Base-by-base conservation (phyloP, 2,113 vertebrate genomes). In the Gallinago paraguaiae region DNA sequence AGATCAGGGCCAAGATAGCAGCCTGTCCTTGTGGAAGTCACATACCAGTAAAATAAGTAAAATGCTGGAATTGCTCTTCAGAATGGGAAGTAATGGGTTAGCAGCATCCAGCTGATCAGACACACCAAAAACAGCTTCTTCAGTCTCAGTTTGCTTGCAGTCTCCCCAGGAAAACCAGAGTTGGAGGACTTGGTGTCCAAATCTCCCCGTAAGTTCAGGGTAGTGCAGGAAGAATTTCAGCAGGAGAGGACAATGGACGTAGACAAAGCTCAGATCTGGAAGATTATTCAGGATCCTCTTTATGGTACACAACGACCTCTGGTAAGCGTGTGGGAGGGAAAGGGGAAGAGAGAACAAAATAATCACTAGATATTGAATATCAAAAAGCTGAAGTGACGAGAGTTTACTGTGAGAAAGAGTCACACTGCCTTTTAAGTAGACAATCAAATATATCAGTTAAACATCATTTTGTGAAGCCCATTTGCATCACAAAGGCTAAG, bases 11-110 rank as follows among this genome's bases (percentile, higher is more conserved):
- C 72, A 90, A 35, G 30, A 61, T 10, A 64, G 35, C 25, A 88
- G 45, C 13, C 30, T 6, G 1, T 82, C 46, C 15, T 48, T 64
- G 27, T 74, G 72, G 75, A 90, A 95, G 70, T 69, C 53, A 97
- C 98, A 88, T 98, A 99, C 99, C 98, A 99, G 96, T 93, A 99
- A 98, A 83, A 97, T 98, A 80, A 99, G 94, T 39, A 98, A 93
- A 88, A 98, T 92, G 74, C 98, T 96, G 71, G 98, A 98, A 81
- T 98, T 97, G 86, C 93, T 98, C 85, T 98, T 97, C 85, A 99
- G 95, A 77, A 99, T 96, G 93, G 94, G 89, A 92, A 99, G 95
- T 22, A 99, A 96, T 5, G 97, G 93, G 48, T 60, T 64, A 54
- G 96, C 82, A 70, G 25, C 84, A 76, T 61, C 95, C 67, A 95